Conservation (phyloP, 2,888 invertebrate genomes). For the Julus scandinavius region DNA sequence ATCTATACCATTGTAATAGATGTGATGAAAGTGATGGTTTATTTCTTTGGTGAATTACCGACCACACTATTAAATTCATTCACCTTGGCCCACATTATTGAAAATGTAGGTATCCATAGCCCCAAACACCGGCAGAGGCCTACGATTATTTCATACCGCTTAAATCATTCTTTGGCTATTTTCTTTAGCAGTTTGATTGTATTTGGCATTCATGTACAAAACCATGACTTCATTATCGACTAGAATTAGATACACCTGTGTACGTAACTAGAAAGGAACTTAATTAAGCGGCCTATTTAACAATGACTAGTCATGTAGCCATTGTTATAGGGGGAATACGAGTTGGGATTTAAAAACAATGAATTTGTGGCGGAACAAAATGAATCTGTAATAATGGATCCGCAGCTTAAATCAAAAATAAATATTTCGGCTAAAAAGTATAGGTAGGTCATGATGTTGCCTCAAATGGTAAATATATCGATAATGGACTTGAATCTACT, state of each 20-base stretch:
- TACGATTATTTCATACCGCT: not conserved
- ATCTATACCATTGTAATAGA: not conserved
- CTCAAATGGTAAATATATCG: not conserved
- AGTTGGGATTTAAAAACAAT: not conserved
- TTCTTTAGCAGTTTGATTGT: slow-evolving; percentile 11
- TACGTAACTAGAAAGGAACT: not conserved
- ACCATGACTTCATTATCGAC: not conserved
- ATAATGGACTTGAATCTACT: not conserved
- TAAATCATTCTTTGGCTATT: not conserved
- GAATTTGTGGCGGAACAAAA: not conserved
- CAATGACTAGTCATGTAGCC: slow-evolving; percentile 28
- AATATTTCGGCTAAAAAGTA: not conserved
- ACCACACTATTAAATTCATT: not conserved
- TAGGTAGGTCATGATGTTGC: not conserved
- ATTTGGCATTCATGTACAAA: not conserved
- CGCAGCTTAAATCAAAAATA: not conserved
- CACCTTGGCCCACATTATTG: not conserved
- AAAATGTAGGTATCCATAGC: not conserved
- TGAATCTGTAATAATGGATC: not conserved
- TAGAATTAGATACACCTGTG: not conserved
- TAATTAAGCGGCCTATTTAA: slow-evolving; percentile 8
- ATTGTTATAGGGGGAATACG: not conserved
- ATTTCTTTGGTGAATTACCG: not conserved
- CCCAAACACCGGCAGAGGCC: not conserved
- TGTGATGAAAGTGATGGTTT: not conserved